Evolutionary conservation across 2,888 invertebrate genomes (phyloP).

Genomic region (Scelioninae gen. 1): DNA sequence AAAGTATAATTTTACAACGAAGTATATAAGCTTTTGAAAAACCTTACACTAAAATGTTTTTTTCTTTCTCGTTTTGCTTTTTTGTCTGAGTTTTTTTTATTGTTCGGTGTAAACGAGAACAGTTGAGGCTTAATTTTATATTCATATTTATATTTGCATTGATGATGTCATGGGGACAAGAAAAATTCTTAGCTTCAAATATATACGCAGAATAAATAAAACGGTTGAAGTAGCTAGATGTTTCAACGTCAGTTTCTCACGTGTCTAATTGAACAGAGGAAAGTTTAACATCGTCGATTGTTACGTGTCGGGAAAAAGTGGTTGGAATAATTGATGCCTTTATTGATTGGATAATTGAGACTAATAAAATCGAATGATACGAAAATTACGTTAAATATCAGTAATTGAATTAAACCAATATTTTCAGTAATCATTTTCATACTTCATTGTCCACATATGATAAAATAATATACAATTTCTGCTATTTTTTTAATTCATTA

Average conservation of each 20-base stretch:
- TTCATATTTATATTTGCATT: conserved; percentile 51
- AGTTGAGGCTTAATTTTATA: conserved; percentile 30
- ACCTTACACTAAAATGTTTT: no score
- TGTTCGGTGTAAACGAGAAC: conserved; percentile 32
- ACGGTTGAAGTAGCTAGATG: conserved; percentile 40
- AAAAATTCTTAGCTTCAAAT: conserved; percentile 50
- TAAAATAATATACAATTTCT: no score
- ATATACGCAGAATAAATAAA: conserved; percentile 43
- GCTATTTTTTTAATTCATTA: no score
- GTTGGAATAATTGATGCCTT: conserved; percentile 2
- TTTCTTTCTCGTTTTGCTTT: no score
- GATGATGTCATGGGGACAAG: conserved; percentile 42
- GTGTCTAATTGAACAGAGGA: conserved; percentile 12
- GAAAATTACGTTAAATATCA: no score
- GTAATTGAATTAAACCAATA: no score
- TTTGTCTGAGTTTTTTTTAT: no score
- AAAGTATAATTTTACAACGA: no score
- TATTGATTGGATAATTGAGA: not conserved
- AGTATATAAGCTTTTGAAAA: no score
- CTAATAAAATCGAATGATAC: no score
- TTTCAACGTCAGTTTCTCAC: conserved; percentile 23
- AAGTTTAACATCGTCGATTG: not conserved
- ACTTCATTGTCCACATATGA: no score
- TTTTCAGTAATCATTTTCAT: no score
- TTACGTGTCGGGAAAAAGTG: not conserved